Evolutionary conservation across 2,888 invertebrate species (phyloP).

Genomic region (Ophioninae sp.): DNA sequence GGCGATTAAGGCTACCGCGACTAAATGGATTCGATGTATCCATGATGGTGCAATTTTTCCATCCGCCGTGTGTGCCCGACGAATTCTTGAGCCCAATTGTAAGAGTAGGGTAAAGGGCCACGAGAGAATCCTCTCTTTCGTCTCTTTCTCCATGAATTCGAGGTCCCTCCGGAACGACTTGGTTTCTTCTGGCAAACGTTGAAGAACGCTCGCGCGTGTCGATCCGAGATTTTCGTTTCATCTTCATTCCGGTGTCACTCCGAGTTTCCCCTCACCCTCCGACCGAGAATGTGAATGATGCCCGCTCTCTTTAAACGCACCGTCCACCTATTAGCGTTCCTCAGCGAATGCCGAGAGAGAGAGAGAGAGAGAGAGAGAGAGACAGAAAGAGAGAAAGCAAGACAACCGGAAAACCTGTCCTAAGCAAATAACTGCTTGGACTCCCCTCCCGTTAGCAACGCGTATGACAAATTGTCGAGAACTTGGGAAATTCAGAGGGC

Average conservation of each 20-base stretch:
- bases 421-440: conserved; percentile 26
- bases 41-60: conserved; percentile 48
- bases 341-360: conserved; percentile 2
- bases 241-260: conserved; percentile 7
- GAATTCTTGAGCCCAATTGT: conserved; percentile 32
- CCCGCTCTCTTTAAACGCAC: conserved; percentile 6
- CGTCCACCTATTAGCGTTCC: conserved; percentile 36
- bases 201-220: conserved; percentile 42
- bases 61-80: not conserved
- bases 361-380: not conserved
- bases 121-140: not conserved
- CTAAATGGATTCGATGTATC: conserved; percentile 49
- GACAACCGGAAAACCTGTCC: conserved; percentile 23
- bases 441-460: not conserved
- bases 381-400: too few relatives aligned
- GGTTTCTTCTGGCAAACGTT: conserved; percentile 28
- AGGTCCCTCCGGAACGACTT: conserved; percentile 26
- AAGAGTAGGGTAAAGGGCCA: not conserved
- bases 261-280: not conserved
- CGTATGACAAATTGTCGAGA: conserved; percentile 39
- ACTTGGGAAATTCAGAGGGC: conserved; percentile 3
- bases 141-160: conserved; percentile 7
- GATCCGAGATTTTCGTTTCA: conserved; percentile 16
- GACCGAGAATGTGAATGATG: conserved; percentile 11
- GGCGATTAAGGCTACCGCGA: conserved; percentile 46